A percentile compares a stretch with the other conserved stretches of the same genome.
Conservation (phyloP, 1,140 invertebrate genomes). For the Brachionus calyciflorus region DNA sequence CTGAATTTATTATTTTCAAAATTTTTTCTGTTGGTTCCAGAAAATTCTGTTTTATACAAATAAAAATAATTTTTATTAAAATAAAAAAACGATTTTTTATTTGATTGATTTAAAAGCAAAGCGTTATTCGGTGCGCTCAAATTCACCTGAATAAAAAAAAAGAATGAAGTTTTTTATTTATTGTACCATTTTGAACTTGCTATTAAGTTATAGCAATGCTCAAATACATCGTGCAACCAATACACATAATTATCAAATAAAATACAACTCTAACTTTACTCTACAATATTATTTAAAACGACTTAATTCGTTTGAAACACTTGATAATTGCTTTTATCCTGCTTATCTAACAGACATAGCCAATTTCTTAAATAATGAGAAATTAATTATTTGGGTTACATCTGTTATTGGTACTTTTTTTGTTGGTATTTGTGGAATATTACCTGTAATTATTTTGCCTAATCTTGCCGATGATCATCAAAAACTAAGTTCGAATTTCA, state of each 20-base stretch:
- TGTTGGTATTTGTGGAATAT: constrained; percentile 81
- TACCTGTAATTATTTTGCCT: constrained; percentile 82
- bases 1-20: too few species aligned
- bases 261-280: constrained; percentile 32
- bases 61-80: too few species aligned
- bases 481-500: constrained; percentile 66
- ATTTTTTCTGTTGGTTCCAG: too few species aligned
- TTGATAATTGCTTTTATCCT: too few species aligned
- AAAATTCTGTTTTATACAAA: too few species aligned
- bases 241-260: constrained; percentile 17
- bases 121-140: too few species aligned
- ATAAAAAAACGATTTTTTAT: too few species aligned
- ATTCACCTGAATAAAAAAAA: background rate
- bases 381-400: constrained; percentile 67
- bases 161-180: background rate
- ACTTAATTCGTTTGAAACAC: background rate
- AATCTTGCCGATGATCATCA: constrained; percentile 67
- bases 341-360: too few species aligned
- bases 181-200: background rate
- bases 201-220: background rate
- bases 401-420: constrained; percentile 77
- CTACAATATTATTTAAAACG: constrained; percentile 26
- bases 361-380: too few species aligned
- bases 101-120: too few species aligned
- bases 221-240: constrained; percentile 45